Conservation (phyloP, 1,140 invertebrate species). For the Heliconius hewitsoni region DNA sequence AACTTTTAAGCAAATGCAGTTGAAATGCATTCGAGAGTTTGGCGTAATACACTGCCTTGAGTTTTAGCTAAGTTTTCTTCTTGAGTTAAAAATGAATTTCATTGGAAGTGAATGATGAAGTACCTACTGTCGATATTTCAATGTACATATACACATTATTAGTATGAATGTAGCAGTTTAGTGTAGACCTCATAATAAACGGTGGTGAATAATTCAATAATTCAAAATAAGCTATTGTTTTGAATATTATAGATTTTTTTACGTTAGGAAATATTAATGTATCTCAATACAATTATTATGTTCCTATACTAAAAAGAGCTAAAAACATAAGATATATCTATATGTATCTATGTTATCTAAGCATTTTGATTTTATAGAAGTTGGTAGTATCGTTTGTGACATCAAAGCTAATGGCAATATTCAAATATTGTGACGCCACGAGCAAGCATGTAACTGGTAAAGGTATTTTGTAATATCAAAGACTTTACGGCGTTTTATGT, state of each 20-base stretch:
- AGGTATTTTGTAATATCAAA: constrained; percentile 55
- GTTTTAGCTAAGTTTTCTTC: constrained; percentile 51
- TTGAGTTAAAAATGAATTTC: constrained; percentile 47
- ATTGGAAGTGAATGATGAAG: constrained; percentile 23
- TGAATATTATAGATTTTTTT: not conserved
- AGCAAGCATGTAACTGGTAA: constrained; percentile 47
- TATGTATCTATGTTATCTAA: not conserved
- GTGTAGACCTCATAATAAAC: not conserved
- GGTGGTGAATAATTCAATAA: too few relatives aligned
- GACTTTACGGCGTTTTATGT: constrained; percentile 40
- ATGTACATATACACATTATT: not conserved
- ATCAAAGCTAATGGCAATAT: constrained; percentile 44
- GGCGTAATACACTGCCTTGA: constrained; percentile 53
- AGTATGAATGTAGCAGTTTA: not conserved
- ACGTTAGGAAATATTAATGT: constrained; percentile 8
- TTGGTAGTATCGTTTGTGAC: constrained; percentile 37
- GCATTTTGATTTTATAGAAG: not conserved
- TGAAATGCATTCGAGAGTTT: constrained; percentile 60
- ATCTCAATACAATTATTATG: too few relatives aligned
- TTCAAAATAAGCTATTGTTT: too few relatives aligned
- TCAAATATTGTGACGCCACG: constrained; percentile 45
- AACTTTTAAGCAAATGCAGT: constrained; percentile 67
- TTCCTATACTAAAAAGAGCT: not conserved
- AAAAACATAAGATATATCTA: not conserved
- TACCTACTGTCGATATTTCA: not conserved